Base-by-base conservation (phyloP, 2,797 vertebrate species). In the Micropoecilia bifurca region DNA sequence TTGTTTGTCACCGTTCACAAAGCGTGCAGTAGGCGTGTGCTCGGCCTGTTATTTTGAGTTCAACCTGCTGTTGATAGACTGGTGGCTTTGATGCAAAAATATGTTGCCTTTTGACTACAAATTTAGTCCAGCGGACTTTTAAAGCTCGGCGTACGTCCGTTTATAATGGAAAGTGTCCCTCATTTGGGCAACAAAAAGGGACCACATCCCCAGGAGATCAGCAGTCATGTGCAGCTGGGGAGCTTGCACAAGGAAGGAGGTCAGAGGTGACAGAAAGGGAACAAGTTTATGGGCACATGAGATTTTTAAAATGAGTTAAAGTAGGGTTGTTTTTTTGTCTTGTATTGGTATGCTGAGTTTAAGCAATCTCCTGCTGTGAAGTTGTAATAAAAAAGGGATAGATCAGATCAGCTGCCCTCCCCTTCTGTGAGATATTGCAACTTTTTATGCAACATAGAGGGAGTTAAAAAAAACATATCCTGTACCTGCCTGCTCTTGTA, bases 331-430 rank as follows among this genome's bases (percentile, higher is more conserved):
- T 55, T 82, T 83, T 72, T 41, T 71, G 55, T 73, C 73, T 76
- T 43, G 71, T 41, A 2, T 8, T 82, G 68, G 74, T 8, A 80
- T 71, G 55, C 82, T 5, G 9, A 83, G 82, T 81, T 90, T 91
- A 75, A 85, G 77, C 74, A 59, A 73, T 5, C 79, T 81, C 90
- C 74, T 61, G 85, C 90, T 91, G 89, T 85, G 91, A 89, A 87
- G 89, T 30, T n/a, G 80, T 81, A 93, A 90, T 91, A 92, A 88
- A 85, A 78, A 83, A 87, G 83, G 83, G 84, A 79, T 87, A 75
- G 79, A 86, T 78, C 47, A 28, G 80, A 83, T 92, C 72, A 90
- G 83, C 90, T 81, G 76, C 75, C 68, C 77, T 79, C 79, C 48
- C 76, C 68, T 63, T 78, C 57, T 78, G 53, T 68, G 59, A 85